A percentile compares a stretch with the other conserved stretches of the same genome.
Conservation (phyloP, 2,888 invertebrate species). For the Antitype chi region DNA sequence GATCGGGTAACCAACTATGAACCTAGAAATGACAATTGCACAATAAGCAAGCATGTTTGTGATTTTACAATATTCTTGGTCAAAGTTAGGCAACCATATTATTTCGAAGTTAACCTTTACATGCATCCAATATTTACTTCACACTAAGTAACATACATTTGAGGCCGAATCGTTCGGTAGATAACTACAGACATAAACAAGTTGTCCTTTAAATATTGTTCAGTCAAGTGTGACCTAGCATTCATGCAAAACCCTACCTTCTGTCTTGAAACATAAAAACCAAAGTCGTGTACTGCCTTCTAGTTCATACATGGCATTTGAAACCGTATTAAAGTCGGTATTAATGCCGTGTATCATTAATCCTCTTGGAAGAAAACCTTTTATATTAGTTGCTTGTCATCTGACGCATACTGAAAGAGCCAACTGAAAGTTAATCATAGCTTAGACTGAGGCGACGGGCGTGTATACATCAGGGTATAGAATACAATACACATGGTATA, state of each 20-base stretch:
- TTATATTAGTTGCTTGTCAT: constrained; percentile 56
- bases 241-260: constrained; percentile 27
- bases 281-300: constrained; percentile 15
- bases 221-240: constrained; percentile 41
- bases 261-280: constrained; percentile 4
- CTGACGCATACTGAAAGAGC: constrained; percentile 45
- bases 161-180: constrained; percentile 44
- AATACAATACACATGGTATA: constrained; percentile 14
- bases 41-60: neutral
- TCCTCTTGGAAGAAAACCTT: constrained; percentile 62
- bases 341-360: constrained; percentile 59
- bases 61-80: constrained; percentile 12
- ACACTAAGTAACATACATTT: constrained; percentile 38
- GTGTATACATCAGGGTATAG: neutral
- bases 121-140: constrained; percentile 47
- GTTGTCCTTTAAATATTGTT: constrained; percentile 63
- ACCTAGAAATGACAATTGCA: constrained; percentile 4
- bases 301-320: constrained; percentile 47
- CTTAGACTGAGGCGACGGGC: constrained; percentile 15
- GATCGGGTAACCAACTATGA: neutral
- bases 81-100: constrained; percentile 31
- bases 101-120: constrained; percentile 39
- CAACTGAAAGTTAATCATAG: constrained; percentile 45
- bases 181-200: constrained; percentile 59
- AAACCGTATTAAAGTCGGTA: constrained; percentile 57